These are phyloP conservation scores for Chrysina gloriosa DNA, from an alignment of 2,888 invertebrate genomes.

Conservation along the genomic window DNA sequence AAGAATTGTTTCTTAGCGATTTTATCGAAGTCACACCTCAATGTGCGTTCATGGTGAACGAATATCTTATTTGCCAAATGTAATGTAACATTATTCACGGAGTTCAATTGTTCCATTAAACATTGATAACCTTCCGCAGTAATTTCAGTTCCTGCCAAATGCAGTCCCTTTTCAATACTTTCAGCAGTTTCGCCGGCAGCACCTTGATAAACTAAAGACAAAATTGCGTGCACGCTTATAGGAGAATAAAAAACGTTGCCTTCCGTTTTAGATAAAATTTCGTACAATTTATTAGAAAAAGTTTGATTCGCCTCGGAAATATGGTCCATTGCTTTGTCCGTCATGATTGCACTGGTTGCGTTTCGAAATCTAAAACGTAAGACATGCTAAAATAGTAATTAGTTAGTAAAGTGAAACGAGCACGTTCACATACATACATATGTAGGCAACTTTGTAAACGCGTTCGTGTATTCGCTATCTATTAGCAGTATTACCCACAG, in stretches of 20 bases:
- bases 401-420: too few relatives aligned
- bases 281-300: neutral
- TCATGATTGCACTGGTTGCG: too few relatives aligned
- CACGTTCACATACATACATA: too few relatives aligned
- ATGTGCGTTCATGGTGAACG: conserved; percentile 66
- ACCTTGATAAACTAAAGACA: conserved; percentile 2
- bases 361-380: too few relatives aligned
- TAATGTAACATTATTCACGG: neutral
- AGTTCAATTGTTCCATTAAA: neutral
- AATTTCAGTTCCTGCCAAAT: neutral
- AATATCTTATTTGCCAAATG: conserved; percentile 59
- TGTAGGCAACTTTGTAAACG: too few relatives aligned
- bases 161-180: neutral
- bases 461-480: too few relatives aligned
- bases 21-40: conserved; percentile 69
- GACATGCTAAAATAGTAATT: too few relatives aligned
- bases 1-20: conserved; percentile 73
- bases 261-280: neutral
- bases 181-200: neutral
- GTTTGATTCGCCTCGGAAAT: too few relatives aligned
- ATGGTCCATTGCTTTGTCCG: too few relatives aligned
- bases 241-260: conserved; percentile 2
- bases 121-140: neutral
- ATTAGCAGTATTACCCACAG: too few relatives aligned
- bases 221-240: neutral